Conservation (phyloP, 1,140 invertebrate species). For the Oedothorax gibbosus region DNA sequence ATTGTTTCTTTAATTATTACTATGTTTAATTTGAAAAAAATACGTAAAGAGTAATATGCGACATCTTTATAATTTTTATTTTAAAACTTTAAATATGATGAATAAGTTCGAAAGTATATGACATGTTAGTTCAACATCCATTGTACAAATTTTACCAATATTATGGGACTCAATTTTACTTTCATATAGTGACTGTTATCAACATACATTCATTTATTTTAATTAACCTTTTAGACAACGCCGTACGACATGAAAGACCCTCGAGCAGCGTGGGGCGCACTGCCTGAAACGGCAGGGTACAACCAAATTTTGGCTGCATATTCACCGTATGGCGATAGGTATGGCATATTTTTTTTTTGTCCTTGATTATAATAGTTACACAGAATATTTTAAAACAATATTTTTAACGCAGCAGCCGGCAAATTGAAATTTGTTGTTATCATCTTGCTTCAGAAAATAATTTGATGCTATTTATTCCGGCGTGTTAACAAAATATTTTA, state of each 20-base stretch:
- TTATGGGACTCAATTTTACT: not conserved
- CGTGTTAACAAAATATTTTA: too few species aligned
- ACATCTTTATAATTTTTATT: not conserved
- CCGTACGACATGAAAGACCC: slow-evolving; percentile 59
- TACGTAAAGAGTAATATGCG: too few species aligned
- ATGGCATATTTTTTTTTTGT: slow-evolving; percentile 65
- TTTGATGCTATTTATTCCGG: too few species aligned
- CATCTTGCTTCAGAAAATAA: too few species aligned
- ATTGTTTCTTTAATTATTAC: too few species aligned
- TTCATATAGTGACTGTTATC: not conserved
- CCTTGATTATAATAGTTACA: too few species aligned
- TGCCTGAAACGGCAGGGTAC: slow-evolving; percentile 43
- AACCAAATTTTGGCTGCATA: slow-evolving; percentile 51
- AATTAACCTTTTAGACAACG: slow-evolving; percentile 14
- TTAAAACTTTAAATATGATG: not conserved
- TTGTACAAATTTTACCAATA: not conserved
- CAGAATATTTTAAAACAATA: too few species aligned
- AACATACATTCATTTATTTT: slow-evolving; percentile 1
- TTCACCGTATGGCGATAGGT: slow-evolving; percentile 72
- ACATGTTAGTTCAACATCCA: not conserved
- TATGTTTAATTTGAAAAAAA: too few species aligned
- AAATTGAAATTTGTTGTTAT: too few species aligned
- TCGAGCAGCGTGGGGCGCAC: slow-evolving; percentile 33
- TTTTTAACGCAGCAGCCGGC: too few species aligned
- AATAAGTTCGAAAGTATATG: not conserved